Evolutionary conservation across 2,888 invertebrate species (phyloP).

Genomic region (Himalopsyche anomala): DNA sequence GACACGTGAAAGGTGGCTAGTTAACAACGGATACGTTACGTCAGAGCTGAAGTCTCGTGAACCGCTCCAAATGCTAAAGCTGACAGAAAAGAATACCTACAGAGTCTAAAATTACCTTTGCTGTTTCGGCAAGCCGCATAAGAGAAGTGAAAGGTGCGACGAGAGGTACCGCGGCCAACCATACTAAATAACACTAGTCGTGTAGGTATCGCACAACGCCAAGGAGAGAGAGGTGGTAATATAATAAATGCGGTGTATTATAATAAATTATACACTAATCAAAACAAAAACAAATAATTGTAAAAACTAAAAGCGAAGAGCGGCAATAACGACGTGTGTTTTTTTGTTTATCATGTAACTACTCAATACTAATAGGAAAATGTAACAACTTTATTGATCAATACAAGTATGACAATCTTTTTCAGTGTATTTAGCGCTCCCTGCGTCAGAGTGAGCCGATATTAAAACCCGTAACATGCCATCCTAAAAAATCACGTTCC

Average conservation of each 20-base stretch:
- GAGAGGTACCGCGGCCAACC: not conserved
- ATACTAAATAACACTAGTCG: not conserved
- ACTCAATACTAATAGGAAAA: no score
- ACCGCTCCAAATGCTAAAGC: not conserved
- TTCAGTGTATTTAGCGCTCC: no score
- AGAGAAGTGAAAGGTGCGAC: conserved; percentile 41
- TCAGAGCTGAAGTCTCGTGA: not conserved
- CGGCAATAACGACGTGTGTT: not conserved
- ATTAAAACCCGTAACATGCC: no score
- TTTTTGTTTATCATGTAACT: no score
- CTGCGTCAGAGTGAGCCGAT: no score
- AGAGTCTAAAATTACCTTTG: conserved; percentile 12
- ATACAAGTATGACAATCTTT: no score
- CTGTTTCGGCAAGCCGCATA: conserved; percentile 43
- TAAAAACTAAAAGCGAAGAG: not conserved
- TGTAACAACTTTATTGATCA: no score
- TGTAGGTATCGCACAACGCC: not conserved
- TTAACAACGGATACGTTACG: no score
- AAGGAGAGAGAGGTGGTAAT: not conserved
- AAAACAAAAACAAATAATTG: not conserved
- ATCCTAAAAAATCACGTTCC: no score
- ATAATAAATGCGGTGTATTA: not conserved
- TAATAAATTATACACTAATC: not conserved
- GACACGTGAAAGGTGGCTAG: no score
- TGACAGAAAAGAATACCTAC: conserved; percentile 13